A percentile compares a stretch with the other conserved stretches of the same genome.
Evolutionary conservation across 2,113 vertebrate species (phyloP).

Genomic region (Antidorcas marsupialis): DNA sequence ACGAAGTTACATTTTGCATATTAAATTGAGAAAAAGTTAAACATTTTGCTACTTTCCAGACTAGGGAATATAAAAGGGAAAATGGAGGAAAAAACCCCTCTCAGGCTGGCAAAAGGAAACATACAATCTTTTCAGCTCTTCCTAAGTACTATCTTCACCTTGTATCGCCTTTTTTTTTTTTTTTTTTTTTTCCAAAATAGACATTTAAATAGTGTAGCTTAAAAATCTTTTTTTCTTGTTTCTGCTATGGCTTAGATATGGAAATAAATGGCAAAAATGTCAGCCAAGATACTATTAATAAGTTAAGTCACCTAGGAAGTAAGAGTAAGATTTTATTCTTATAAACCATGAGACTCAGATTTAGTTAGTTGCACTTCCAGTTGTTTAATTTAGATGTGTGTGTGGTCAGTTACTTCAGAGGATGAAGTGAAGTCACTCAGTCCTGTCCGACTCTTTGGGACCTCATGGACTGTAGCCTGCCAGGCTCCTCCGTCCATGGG

Average conservation of each 20-base stretch:
- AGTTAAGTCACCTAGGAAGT: slow-evolving; percentile 34
- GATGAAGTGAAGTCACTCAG: background rate
- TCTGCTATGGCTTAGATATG: slow-evolving; percentile 5
- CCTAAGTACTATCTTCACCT: background rate
- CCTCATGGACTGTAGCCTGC: background rate
- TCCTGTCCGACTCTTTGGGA: background rate
- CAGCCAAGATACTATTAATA: slow-evolving; percentile 3
- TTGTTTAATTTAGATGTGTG: slow-evolving; percentile 41
- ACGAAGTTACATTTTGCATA: slow-evolving; percentile 2
- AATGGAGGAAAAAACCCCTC: background rate
- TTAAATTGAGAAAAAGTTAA: background rate
- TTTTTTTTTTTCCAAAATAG: background rate
- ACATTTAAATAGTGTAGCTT: slow-evolving; percentile 26
- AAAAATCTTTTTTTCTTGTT: slow-evolving; percentile 12
- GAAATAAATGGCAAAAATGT: slow-evolving; percentile 55
- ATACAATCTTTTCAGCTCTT: background rate
- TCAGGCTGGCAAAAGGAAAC: background rate
- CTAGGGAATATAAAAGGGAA: background rate
- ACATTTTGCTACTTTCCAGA: background rate
- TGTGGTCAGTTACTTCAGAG: slow-evolving; percentile 15
- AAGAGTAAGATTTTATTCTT: slow-evolving; percentile 47
- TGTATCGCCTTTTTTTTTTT: background rate
- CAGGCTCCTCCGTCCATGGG: background rate
- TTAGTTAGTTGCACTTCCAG: slow-evolving; percentile 46
- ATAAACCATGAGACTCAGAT: background rate